phyloP scores from a whole-genome alignment of 2,888 invertebrate genomes.

The Anoncus sp. region DNA sequence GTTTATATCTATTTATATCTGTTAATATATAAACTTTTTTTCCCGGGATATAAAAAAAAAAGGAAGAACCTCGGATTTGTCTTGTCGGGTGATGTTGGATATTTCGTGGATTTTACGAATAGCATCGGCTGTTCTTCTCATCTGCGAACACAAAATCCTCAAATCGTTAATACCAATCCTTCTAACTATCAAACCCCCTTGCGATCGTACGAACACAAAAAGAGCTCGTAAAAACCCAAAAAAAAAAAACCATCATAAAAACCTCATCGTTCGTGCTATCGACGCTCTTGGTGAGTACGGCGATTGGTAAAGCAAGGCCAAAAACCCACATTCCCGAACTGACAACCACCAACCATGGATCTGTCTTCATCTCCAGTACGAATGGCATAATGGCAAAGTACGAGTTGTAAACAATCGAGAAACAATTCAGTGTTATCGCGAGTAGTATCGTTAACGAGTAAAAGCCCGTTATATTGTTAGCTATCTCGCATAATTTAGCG shows the following conservation, averaged over 20 bases:
- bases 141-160: slow-evolving; percentile 19
- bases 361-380: not conserved
- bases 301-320: slow-evolving; percentile 46
- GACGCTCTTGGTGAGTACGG: slow-evolving; percentile 32
- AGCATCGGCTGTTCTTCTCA: slow-evolving; percentile 33
- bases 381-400: slow-evolving; percentile 47
- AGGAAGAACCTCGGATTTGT: slow-evolving; percentile 26
- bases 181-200: too few species aligned
- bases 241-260: not conserved
- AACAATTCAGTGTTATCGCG: slow-evolving; percentile 6
- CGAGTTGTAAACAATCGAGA: slow-evolving; percentile 35
- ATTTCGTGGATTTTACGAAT: slow-evolving; percentile 28
- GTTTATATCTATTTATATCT: too few species aligned
- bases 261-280: slow-evolving; percentile 45
- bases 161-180: not conserved
- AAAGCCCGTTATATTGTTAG: slow-evolving; percentile 43
- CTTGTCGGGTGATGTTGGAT: slow-evolving; percentile 9
- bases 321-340: slow-evolving; percentile 23
- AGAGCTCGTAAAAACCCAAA: not conserved
- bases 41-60: too few species aligned
- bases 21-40: too few species aligned
- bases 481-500: slow-evolving; percentile 33
- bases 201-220: too few species aligned
- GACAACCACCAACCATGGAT: not conserved
- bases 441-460: slow-evolving; percentile 50